Conservation (phyloP, 2,113 vertebrate species). For the Strigops habroptila region DNA sequence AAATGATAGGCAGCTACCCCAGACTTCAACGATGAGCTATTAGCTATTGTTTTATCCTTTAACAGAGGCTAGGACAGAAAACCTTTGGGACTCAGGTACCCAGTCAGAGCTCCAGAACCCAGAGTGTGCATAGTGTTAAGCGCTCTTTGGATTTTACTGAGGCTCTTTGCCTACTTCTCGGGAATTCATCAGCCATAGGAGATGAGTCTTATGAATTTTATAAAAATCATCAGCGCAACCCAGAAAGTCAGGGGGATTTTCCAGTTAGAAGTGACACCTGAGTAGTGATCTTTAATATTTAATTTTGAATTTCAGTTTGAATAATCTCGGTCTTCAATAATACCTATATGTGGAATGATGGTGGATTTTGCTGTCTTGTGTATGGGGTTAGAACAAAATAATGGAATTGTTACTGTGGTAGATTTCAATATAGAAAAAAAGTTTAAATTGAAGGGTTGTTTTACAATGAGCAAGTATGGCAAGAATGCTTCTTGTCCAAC, state of each 20-base stretch:
- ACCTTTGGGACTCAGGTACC: neutral
- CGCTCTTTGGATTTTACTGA: neutral
- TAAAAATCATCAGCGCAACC: neutral
- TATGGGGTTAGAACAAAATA: neutral
- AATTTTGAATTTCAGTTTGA: neutral
- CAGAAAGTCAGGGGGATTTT: neutral
- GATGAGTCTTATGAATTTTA: neutral
- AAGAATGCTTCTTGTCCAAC: neutral
- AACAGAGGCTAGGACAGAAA: neutral
- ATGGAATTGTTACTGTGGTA: neutral
- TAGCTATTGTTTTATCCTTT: neutral
- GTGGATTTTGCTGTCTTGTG: neutral
- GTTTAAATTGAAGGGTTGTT: neutral
- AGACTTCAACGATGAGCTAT: neutral
- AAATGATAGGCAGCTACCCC: neutral
- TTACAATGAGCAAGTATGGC: neutral
- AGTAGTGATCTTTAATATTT: neutral
- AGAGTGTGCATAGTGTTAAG: neutral
- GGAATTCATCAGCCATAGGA: neutral
- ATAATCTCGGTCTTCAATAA: neutral
- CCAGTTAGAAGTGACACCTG: neutral
- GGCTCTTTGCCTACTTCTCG: neutral
- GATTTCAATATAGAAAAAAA: neutral
- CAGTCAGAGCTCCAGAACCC: neutral
- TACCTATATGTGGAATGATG: neutral